These are phyloP conservation scores for Clupea harengus DNA, from an alignment of 2,113 vertebrate species.

Conservation along the genomic window DNA sequence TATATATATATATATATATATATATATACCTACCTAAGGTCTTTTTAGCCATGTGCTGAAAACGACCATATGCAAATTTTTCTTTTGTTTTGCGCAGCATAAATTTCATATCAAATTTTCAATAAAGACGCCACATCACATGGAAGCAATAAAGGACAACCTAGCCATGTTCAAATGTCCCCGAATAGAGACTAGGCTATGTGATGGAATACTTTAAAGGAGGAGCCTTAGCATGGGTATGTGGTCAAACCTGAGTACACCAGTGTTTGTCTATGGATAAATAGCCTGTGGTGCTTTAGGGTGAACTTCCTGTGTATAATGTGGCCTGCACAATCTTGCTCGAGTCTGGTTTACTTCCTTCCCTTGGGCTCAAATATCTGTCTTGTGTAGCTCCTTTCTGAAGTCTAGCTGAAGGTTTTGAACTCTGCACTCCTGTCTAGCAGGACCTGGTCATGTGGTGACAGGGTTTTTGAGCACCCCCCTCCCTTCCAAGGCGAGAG, in stretches of 20 bases:
- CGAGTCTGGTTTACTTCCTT: conserved; percentile 11
- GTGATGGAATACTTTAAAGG: not conserved
- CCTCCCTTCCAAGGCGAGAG: not conserved
- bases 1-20: not conserved
- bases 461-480: not conserved
- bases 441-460: not conserved
- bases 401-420: not conserved
- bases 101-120: not conserved
- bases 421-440: not conserved
- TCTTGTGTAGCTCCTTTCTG: not conserved
- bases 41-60: not conserved
- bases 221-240: not conserved
- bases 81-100: not conserved
- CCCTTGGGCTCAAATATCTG: not conserved
- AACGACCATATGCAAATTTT: not conserved
- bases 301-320: not conserved
- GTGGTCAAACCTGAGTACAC: not conserved
- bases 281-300: not conserved
- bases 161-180: not conserved
- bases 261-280: not conserved
- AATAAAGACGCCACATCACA: not conserved
- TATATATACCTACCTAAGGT: not conserved
- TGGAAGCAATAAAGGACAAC: not conserved
- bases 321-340: not conserved
- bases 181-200: not conserved